These are phyloP conservation scores for Spodoptera picta DNA, from an alignment of 2,888 invertebrate genomes.

Conservation along the genomic window DNA sequence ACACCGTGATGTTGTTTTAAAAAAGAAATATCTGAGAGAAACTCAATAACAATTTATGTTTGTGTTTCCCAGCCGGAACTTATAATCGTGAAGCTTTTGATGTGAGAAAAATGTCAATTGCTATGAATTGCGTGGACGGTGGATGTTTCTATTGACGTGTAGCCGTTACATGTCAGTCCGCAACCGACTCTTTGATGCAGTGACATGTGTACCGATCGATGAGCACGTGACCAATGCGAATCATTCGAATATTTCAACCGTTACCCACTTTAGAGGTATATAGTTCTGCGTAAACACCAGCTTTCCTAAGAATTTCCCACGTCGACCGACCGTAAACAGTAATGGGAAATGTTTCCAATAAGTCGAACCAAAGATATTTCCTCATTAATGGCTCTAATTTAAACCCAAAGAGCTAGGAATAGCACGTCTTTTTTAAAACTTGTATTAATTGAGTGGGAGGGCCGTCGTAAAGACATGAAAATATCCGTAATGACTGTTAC, in stretches of 20 bases:
- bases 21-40: too few relatives aligned
- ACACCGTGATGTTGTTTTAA: too few relatives aligned
- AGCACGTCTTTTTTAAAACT: slow-evolving; percentile 37
- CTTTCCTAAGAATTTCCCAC: slow-evolving; percentile 57
- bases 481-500: slow-evolving; percentile 19
- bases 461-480: slow-evolving; percentile 29
- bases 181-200: slow-evolving; percentile 25
- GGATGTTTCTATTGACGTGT: slow-evolving; percentile 24
- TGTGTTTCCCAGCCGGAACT: too few relatives aligned
- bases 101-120: slow-evolving; percentile 31
- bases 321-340: slow-evolving; percentile 29
- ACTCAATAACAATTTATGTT: too few relatives aligned
- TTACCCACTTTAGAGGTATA: slow-evolving; percentile 63
- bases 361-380: slow-evolving; percentile 15
- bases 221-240: slow-evolving; percentile 57
- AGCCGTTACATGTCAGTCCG: slow-evolving; percentile 22
- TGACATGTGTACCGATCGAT: slow-evolving; percentile 48
- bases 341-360: slow-evolving; percentile 50
- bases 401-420: slow-evolving; percentile 20
- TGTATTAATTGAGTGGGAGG: slow-evolving; percentile 28
- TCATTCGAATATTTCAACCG: slow-evolving; percentile 64
- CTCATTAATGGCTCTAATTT: slow-evolving; percentile 30
- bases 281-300: slow-evolving; percentile 60
- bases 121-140: slow-evolving; percentile 23
- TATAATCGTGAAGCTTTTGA: slow-evolving; percentile 4